Conservation (phyloP, 2,113 vertebrate genomes). For the Callopanchax toddi region DNA sequence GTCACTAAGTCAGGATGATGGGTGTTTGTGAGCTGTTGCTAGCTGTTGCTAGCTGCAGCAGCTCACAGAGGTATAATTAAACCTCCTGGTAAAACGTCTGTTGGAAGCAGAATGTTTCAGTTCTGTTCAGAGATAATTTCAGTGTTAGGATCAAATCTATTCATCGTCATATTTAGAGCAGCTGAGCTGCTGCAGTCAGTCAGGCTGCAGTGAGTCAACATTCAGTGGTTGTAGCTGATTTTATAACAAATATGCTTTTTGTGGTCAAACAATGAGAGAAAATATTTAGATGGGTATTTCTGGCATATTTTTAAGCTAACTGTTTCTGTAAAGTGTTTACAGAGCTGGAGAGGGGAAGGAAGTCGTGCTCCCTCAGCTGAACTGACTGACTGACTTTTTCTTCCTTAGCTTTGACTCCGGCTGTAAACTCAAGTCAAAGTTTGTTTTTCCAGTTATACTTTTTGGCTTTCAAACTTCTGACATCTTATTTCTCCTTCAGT, state of each 20-base stretch:
- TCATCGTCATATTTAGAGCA: slow-evolving; percentile 6
- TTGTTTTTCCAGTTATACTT: background rate
- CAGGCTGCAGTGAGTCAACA: background rate
- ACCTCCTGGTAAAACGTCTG: background rate
- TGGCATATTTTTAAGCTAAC: too few species aligned
- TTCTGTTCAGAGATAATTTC: slow-evolving; percentile 13
- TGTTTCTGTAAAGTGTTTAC: too few species aligned
- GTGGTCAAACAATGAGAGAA: background rate
- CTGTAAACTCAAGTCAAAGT: background rate
- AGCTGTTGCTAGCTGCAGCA: too few species aligned
- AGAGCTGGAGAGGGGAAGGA: too few species aligned
- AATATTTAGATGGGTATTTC: too few species aligned
- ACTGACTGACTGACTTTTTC: too few species aligned
- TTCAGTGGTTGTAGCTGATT: background rate
- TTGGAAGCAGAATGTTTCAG: slow-evolving; percentile 13
- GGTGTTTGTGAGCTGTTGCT: too few species aligned
- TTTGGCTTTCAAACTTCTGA: background rate
- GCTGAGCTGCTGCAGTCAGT: background rate
- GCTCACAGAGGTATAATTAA: slow-evolving; percentile 17
- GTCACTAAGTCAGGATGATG: too few species aligned
- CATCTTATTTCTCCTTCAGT: background rate
- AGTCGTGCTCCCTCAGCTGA: too few species aligned
- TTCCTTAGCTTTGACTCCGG: background rate
- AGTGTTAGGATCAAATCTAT: slow-evolving; percentile 25
- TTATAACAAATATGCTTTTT: background rate